Conservation (phyloP, 2,888 invertebrate species). For the Psylliodes chrysocephalus region DNA sequence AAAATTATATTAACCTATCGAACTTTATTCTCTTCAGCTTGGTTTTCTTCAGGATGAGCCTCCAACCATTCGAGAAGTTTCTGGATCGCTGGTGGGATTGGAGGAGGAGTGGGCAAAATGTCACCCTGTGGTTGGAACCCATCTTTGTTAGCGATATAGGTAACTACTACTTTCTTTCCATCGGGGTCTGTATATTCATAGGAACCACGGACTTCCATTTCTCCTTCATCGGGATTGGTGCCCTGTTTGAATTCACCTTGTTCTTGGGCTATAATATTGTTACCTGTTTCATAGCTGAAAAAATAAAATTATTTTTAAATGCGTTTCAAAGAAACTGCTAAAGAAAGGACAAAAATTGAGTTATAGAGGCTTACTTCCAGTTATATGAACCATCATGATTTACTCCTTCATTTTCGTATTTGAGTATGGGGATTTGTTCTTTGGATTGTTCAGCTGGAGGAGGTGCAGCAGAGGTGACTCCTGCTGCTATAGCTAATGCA, state of each 20-base stretch:
- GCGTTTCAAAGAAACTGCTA: not conserved
- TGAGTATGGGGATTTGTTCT: conserved; percentile 69
- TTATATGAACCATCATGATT: conserved; percentile 71
- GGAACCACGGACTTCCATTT: too few relatives aligned
- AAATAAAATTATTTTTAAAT: not conserved
- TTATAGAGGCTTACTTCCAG: not conserved
- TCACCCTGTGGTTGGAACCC: too few relatives aligned
- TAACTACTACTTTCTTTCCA: conserved; percentile 59
- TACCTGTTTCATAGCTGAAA: conserved; percentile 67
- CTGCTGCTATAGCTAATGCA: too few relatives aligned
- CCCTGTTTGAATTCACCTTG: too few relatives aligned
- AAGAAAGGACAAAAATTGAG: too few relatives aligned
- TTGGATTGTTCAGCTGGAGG: not conserved
- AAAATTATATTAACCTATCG: not conserved
- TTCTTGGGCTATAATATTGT: conserved; percentile 70
- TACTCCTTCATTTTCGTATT: conserved; percentile 71
- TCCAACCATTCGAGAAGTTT: too few relatives aligned
- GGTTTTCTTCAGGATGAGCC: too few relatives aligned
- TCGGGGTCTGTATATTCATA: conserved; percentile 50
- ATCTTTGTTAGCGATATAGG: too few relatives aligned
- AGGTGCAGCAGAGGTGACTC: not conserved
- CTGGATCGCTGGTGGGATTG: too few relatives aligned
- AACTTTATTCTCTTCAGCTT: conserved; percentile 8
- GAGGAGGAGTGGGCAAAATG: too few relatives aligned
- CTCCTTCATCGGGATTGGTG: conserved; percentile 59